Percentiles rank a stretch among this genome's conserved stretches.
Conservation (phyloP, 2,113 vertebrate genomes). For the Cololabis saira region DNA sequence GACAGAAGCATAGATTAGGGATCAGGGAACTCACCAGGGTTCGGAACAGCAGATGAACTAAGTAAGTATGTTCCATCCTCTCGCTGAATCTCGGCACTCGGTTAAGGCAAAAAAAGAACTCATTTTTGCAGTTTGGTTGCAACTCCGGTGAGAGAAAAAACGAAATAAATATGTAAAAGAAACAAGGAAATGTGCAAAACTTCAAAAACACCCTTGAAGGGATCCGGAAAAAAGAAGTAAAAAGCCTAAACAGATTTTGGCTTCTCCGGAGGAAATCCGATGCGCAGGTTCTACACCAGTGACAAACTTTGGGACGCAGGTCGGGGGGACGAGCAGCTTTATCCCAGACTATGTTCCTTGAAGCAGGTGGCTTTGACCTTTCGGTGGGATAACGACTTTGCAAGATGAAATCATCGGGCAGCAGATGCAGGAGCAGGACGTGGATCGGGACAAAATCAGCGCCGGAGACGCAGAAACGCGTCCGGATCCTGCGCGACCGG, state of each 20-base stretch:
- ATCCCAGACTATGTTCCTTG: slow-evolving; percentile 61
- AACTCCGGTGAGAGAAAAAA: slow-evolving; percentile 21
- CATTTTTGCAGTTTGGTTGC: slow-evolving; percentile 61
- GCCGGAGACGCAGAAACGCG: neutral
- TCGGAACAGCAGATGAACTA: slow-evolving; percentile 67
- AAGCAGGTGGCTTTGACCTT: slow-evolving; percentile 66
- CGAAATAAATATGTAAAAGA: neutral
- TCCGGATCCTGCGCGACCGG: slow-evolving; percentile 14
- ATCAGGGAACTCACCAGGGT: slow-evolving; percentile 74
- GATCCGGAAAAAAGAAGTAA: slow-evolving; percentile 32
- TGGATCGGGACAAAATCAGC: slow-evolving; percentile 8
- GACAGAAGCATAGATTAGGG: neutral
- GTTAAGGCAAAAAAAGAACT: slow-evolving; percentile 34
- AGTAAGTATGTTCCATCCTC: slow-evolving; percentile 70
- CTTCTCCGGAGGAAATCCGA: neutral
- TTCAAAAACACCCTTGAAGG: slow-evolving; percentile 9
- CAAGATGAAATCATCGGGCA: slow-evolving; percentile 72
- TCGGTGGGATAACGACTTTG: slow-evolving; percentile 68
- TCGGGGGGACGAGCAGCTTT: slow-evolving; percentile 36
- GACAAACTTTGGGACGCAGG: slow-evolving; percentile 70
- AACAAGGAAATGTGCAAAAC: neutral
- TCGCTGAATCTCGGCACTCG: slow-evolving; percentile 34
- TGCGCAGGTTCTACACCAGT: slow-evolving; percentile 53
- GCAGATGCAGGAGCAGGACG: slow-evolving; percentile 51
- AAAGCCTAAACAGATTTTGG: neutral